Base-by-base conservation (phyloP, 2,113 vertebrate species). In the Anthoscopus minutus region DNA sequence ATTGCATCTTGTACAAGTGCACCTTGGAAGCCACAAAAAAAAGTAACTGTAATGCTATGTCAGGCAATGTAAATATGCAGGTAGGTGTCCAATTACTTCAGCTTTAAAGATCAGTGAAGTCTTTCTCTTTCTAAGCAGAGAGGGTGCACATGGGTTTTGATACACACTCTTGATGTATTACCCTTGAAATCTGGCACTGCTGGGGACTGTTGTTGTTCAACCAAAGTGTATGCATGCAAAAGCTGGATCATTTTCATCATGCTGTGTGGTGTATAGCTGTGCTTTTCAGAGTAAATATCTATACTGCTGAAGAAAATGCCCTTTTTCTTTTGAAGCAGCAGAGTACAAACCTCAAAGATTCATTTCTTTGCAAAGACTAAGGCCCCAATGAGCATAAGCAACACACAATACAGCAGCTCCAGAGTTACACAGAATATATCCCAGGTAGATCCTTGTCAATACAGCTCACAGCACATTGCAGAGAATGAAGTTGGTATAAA, bases 401-500 rank as follows among this genome's bases (percentile, higher is more conserved):
- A 86, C 31, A 50, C 57, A 30, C 6, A 48, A 70, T 92, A 83
- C 61, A 47, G 79, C 56, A 84, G 92, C 74, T 72, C 78, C 12
- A 27, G 89, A 88, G 82, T 93, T 89, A 71, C 65, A 61, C 35
- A 89, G 96, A 93, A 88, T 47, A 85, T 17, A n/a, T 51, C 66
- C 14, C 7, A 81, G 77, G 79, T 79, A 94, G 69, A 79, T 92
- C 90, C 96, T 87, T 92, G 86, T 97, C 96, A 97, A 95, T 92
- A 97, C 62, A 88, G 73, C 93, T 95, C 89, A 87, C 18, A 95
- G 78, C 86, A 93, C 91, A 90, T 24, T 76, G 88, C 37, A 81
- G 95, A 96, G 95, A 96, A 97, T 95, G 80, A 97, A 97, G 96
- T 94, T 96, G 96, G 91, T 94, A 84, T 96, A 97, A 97, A 96